A percentile compares a stretch with the other conserved stretches of the same genome.
Conservation (phyloP, 2,888 invertebrate genomes). For the Eumacrocentrus americanus region DNA sequence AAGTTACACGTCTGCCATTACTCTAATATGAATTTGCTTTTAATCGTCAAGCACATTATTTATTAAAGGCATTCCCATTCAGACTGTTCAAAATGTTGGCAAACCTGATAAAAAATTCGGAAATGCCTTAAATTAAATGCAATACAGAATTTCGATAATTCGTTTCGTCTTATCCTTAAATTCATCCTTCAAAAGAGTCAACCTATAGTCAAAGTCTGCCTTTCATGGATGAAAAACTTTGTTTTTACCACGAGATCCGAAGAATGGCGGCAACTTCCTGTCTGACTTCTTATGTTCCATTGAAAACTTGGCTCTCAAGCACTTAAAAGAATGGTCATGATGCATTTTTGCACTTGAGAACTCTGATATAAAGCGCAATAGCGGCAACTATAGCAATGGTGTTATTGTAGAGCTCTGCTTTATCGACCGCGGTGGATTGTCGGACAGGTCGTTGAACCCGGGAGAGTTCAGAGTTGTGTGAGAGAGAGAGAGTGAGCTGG, state of each 20-base stretch:
- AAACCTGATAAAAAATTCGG: too few species aligned
- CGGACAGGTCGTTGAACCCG: constrained; percentile 21
- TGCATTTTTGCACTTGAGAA: not conserved
- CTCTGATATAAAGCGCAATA: not conserved
- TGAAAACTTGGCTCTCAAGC: not conserved
- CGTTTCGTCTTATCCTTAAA: too few species aligned
- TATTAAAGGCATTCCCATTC: too few species aligned
- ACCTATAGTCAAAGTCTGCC: too few species aligned
- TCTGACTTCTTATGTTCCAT: not conserved
- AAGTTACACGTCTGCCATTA: too few species aligned
- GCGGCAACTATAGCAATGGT: not conserved
- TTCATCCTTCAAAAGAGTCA: too few species aligned
- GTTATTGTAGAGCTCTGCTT: not conserved
- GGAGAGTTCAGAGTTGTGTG: constrained; percentile 7
- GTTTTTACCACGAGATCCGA: not conserved
- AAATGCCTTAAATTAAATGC: too few species aligned
- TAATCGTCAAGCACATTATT: too few species aligned
- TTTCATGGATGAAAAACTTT: too few species aligned
- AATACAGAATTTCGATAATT: too few species aligned
- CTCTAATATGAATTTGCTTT: too few species aligned
- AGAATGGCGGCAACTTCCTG: not conserved
- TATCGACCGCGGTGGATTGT: not conserved
- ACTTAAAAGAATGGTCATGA: not conserved
- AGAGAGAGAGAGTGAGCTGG: not conserved
- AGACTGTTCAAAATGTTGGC: too few species aligned